Conservation (phyloP, 2,888 invertebrate genomes). For the Lithophane socia region DNA sequence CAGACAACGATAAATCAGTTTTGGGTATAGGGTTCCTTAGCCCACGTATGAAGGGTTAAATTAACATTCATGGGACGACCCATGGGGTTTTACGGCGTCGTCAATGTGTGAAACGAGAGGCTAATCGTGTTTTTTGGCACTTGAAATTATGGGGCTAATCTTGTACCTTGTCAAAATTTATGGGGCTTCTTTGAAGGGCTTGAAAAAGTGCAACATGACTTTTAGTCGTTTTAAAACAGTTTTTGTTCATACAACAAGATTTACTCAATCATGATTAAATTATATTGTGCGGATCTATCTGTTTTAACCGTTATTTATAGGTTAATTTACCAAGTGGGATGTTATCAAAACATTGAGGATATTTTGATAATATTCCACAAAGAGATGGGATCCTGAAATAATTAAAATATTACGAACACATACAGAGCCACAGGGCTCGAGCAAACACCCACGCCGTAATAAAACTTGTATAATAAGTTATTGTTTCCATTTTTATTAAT, state of each 20-base stretch:
- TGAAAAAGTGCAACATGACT: slow-evolving; percentile 32
- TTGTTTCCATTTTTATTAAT: slow-evolving; percentile 16
- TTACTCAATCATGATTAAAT: not conserved
- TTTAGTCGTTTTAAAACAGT: slow-evolving; percentile 32
- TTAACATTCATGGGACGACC: slow-evolving; percentile 74
- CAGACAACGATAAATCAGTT: slow-evolving; percentile 73
- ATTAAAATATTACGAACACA: not conserved
- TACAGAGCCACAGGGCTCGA: not conserved
- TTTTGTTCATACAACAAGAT: not conserved
- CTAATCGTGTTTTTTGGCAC: slow-evolving; percentile 67
- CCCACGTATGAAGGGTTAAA: slow-evolving; percentile 67
- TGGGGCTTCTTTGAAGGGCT: slow-evolving; percentile 35
- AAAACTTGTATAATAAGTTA: not conserved
- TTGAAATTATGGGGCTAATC: slow-evolving; percentile 54
- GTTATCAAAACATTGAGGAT: no score
- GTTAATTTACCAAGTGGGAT: no score
- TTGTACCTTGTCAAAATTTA: slow-evolving; percentile 51
- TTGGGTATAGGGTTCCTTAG: slow-evolving; percentile 67
- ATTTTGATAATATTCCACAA: not conserved
- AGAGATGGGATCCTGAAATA: not conserved
- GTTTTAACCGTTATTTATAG: no score
- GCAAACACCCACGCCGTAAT: no score
- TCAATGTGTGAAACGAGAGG: slow-evolving; percentile 77
- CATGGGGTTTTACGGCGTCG: slow-evolving; percentile 69
- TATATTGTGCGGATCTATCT: not conserved